Evolutionary conservation across 1,140 invertebrate species (phyloP).

Genomic region (Pseudomyrmex flavicornis): DNA sequence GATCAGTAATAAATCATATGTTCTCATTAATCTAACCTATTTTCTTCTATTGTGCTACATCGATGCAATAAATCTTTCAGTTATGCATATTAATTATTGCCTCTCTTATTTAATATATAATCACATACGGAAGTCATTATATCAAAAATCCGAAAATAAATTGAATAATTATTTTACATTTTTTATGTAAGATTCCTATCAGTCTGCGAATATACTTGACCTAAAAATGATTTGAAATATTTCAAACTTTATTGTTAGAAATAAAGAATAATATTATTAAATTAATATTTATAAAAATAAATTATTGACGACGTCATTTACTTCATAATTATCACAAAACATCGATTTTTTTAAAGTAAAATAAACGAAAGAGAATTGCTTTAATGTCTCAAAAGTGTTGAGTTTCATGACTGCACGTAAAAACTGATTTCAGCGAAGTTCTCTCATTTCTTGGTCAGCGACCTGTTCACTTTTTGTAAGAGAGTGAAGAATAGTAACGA

Average conservation of each 20-base stretch:
- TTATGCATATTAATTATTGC: constrained; percentile 18
- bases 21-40: not conserved
- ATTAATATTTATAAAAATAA: not conserved
- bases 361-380: not conserved
- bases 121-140: too few relatives aligned
- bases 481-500: not conserved
- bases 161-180: not conserved
- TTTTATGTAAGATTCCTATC: not conserved
- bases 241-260: not conserved
- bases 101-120: not conserved
- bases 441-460: not conserved
- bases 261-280: not conserved
- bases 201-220: not conserved
- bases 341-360: not conserved
- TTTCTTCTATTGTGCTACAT: not conserved
- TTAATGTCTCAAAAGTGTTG: not conserved
- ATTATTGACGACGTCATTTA: not conserved
- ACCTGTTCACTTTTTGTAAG: not conserved
- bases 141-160: not conserved
- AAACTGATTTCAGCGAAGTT: not conserved
- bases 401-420: not conserved
- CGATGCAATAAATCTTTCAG: not conserved
- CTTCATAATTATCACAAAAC: not conserved
- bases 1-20: not conserved
- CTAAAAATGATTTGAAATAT: not conserved